Base-by-base conservation (phyloP, 1,140 invertebrate species). In the Plectrocnemia conspersa region DNA sequence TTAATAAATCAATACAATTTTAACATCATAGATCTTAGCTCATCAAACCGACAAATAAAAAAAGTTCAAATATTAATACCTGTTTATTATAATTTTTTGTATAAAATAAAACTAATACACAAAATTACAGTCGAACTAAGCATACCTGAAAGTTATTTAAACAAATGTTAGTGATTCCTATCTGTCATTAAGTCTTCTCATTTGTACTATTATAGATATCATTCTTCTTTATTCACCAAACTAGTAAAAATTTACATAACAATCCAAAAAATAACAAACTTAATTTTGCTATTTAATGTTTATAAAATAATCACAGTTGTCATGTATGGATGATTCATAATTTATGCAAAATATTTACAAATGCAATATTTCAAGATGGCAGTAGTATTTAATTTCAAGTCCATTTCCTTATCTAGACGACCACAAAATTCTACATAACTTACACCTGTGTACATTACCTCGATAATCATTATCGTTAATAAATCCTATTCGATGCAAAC, bases 131-230 rank as follows among this genome's bases (percentile, higher is more conserved):
- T 69, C 72, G 68, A 74, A 74, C 71, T 72, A 75, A 76, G 69
- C 71, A 74, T 74, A 60, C 72, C 53, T 24, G 59, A 56, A 49
- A 47, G 48, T 48, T 15, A 47, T 56, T 45, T 52, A 60, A 56
- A 56, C 54, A 54, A 61, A 61, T 57, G 52, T 55, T 58, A 55
- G 58, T 61, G 59, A 61, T 52, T 58, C 40, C 55, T 61, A 58
- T 54, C 71, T 49, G 54, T 63, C 61, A 72, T 73, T 74, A 76
- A 76, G 74, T 76, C 74, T 76, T 76, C 73, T 74, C 72, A 75
- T 76, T 76, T 76, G 74, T 76, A 76, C 74, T 76, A 76, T 76
- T 76, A 71, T 72, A 75, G 73, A 76, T 71, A 75, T 73, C 69
- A 66, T 66, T 54, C 53, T 59, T 56, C 56, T 22, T 50, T 36